Conservation (phyloP, 2,888 invertebrate genomes). For the Pseudococcus longispinus region DNA sequence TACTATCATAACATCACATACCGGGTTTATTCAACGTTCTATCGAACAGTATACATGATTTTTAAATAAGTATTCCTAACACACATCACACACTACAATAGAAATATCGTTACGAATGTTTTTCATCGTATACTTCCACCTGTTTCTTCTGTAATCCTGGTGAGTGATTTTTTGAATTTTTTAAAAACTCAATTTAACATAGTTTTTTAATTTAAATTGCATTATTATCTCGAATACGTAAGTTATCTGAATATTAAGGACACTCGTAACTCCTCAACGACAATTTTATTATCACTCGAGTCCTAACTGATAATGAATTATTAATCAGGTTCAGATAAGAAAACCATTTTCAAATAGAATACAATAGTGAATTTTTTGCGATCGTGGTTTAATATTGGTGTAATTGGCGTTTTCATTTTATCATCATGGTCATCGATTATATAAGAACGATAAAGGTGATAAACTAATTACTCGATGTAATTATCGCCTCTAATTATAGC, state of each 20-base stretch:
- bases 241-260: background rate
- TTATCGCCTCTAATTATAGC: conserved; percentile 24
- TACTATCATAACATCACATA: background rate
- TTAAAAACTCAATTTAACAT: background rate
- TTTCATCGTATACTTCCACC: background rate
- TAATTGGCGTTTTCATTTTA: background rate
- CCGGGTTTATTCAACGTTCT: background rate
- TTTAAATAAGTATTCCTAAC: background rate
- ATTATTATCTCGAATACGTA: background rate
- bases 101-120: conserved; percentile 20
- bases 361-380: background rate
- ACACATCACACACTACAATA: background rate
- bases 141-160: conserved; percentile 9
- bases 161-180: background rate
- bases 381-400: background rate
- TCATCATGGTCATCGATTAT: conserved; percentile 7
- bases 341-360: background rate
- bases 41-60: background rate
- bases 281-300: background rate
- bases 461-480: background rate
- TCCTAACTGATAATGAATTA: conserved; percentile 11
- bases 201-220: background rate
- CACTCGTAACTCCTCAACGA: background rate
- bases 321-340: conserved; percentile 4
- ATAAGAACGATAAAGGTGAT: conserved; percentile 6